These are phyloP conservation scores for Pocillopora meandrina DNA, from an alignment of 92 coral and sea anemone species.

Conservation along the genomic window DNA sequence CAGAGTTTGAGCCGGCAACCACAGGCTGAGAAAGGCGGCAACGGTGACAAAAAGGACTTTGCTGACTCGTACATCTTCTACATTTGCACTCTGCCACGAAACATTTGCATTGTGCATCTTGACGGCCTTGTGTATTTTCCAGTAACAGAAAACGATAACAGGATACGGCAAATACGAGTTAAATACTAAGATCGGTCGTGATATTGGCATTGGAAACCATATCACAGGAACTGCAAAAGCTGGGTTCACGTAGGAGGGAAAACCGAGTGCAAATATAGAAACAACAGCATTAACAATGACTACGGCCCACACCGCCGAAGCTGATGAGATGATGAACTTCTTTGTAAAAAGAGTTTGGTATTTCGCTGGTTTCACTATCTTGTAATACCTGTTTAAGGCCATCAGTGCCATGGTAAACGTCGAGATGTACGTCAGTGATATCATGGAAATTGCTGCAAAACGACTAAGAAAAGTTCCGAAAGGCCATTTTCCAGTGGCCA, in stretches of 20 bases:
- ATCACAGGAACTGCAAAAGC: not conserved
- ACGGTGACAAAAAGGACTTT: constrained; percentile 19
- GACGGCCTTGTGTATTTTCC: constrained; percentile 14
- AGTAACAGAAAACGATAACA: constrained; percentile 17
- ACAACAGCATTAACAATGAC: not conserved
- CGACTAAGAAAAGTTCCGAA: constrained; percentile 22
- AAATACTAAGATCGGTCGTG: not conserved
- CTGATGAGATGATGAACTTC: constrained; percentile 16
- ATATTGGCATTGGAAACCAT: too few relatives aligned
- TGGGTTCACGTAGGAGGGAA: not conserved
- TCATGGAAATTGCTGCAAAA: not conserved
- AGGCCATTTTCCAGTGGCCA: constrained; percentile 36
- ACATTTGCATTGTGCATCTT: constrained; percentile 26
- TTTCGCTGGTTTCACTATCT: constrained; percentile 24
- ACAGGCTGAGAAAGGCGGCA: not conserved
- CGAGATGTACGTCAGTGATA: constrained; percentile 10
- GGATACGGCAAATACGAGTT: not conserved
- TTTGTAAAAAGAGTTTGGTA: constrained; percentile 14
- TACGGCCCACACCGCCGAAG: constrained; percentile 1
- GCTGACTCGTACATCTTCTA: constrained; percentile 16
- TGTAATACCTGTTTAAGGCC: constrained; percentile 38
- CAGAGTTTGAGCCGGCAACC: not conserved
- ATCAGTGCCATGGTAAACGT: constrained; percentile 24
- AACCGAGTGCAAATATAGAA: not conserved
- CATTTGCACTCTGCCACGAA: constrained; percentile 33